These are phyloP conservation scores for Ranitomeya imitator DNA, from an alignment of 2,113 vertebrate genomes.

Conservation along the genomic window DNA sequence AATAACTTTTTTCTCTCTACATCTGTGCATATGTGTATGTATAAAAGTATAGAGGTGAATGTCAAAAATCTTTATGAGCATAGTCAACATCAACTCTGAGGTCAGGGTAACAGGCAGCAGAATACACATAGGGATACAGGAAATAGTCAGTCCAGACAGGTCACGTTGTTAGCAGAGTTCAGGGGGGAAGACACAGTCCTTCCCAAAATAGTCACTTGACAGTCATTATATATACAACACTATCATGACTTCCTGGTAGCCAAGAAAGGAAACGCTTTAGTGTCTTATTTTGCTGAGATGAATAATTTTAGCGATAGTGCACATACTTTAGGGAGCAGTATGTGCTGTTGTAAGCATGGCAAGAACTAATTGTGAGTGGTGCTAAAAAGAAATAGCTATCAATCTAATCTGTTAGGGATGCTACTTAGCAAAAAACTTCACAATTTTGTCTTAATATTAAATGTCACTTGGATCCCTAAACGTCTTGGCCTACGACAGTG, in stretches of 20 bases:
- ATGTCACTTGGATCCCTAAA: too few relatives aligned
- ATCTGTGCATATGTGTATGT: too few relatives aligned
- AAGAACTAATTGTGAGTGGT: not conserved
- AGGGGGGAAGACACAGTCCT: slow-evolving; percentile 13
- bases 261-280: slow-evolving; percentile 27
- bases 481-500: too few relatives aligned
- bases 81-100: not conserved
- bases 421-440: too few relatives aligned
- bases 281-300: not conserved
- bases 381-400: not conserved
- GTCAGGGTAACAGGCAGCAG: slow-evolving; percentile 14
- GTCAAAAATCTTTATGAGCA: not conserved
- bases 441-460: too few relatives aligned
- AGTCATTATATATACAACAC: slow-evolving; percentile 37
- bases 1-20: too few relatives aligned
- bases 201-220: slow-evolving; percentile 34
- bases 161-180: slow-evolving; percentile 22
- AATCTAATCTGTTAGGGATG: not conserved
- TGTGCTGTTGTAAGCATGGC: not conserved
- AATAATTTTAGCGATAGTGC: not conserved
- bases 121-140: slow-evolving; percentile 40
- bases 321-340: not conserved
- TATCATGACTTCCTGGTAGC: slow-evolving; percentile 7
- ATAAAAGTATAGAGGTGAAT: too few relatives aligned
- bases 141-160: slow-evolving; percentile 38